Evolutionary conservation across 2,113 vertebrate species (phyloP).

Genomic region (Etheostoma spectabile): DNA sequence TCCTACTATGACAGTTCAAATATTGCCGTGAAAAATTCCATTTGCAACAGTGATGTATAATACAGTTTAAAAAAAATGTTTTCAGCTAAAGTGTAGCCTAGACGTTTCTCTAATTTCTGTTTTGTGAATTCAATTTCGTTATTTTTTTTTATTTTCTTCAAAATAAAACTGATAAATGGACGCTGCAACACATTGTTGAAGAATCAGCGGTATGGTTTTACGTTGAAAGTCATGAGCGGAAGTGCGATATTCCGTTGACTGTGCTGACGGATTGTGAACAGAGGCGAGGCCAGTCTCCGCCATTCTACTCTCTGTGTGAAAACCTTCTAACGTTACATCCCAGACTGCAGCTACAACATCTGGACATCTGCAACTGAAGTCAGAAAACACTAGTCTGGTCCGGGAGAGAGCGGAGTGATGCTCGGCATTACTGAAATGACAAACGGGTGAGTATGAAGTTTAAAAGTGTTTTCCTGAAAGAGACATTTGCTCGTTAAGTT

Average conservation of each 20-base stretch:
- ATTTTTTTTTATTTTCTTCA: too few species aligned
- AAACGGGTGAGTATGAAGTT: constrained; percentile 73
- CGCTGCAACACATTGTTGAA: neutral
- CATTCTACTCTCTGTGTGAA: constrained; percentile 40
- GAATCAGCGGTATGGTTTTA: constrained; percentile 27
- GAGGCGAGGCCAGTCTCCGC: constrained; percentile 71
- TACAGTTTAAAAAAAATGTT: neutral
- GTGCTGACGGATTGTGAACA: neutral
- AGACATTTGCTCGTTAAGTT: constrained; percentile 25
- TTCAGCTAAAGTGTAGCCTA: neutral
- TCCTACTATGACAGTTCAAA: too few species aligned
- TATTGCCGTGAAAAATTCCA: too few species aligned
- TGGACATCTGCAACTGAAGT: constrained; percentile 49
- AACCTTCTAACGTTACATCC: constrained; percentile 28
- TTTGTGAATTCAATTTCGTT: neutral
- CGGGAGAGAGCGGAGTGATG: constrained; percentile 59
- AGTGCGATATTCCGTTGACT: rapidly evolving
- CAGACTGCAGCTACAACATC: constrained; percentile 57
- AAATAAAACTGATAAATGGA: neutral
- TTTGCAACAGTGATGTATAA: neutral
- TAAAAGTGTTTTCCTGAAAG: neutral
- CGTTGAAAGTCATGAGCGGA: constrained; percentile 40
- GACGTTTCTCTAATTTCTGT: neutral
- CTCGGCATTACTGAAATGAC: constrained; percentile 82
- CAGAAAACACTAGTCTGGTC: constrained; percentile 1